phyloP scores from a whole-genome alignment of 1,140 invertebrate species.

The Drosophila serrata region DNA sequence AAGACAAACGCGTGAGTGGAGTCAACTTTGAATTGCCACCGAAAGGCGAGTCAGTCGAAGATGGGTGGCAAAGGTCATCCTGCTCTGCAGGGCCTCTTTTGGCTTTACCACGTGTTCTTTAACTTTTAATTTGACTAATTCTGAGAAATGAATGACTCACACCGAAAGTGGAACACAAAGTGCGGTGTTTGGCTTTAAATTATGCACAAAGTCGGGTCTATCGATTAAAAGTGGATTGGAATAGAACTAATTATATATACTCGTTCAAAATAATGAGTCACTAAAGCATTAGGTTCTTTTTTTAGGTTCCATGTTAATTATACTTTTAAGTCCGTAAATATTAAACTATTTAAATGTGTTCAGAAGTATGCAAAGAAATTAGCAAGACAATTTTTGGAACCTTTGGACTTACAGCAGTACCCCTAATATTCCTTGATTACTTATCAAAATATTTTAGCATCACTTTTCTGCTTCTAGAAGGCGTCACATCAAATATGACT shows the following conservation, averaged over 20 bases:
- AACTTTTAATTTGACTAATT: conserved; percentile 4
- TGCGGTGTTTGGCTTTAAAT: conserved; percentile 11
- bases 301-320: neutral
- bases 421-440: no score
- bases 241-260: neutral
- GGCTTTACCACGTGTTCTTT: neutral
- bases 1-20: conserved; percentile 28
- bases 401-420: no score
- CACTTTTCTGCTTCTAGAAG: neutral
- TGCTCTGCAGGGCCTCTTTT: neutral
- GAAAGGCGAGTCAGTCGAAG: conserved; percentile 28
- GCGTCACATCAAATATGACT: conserved; percentile 2
- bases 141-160: conserved; percentile 13
- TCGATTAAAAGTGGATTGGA: neutral
- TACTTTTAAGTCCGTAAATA: no score
- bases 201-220: neutral
- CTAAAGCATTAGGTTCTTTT: neutral
- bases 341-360: no score
- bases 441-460: no score
- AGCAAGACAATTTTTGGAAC: no score
- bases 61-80: conserved; percentile 30
- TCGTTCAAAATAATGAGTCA: neutral
- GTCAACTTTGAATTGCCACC: conserved; percentile 40
- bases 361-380: no score
- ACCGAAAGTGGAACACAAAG: neutral